phyloP scores from a whole-genome alignment of 2,113 vertebrate species.

The Cynoglossus semilaevis region DNA sequence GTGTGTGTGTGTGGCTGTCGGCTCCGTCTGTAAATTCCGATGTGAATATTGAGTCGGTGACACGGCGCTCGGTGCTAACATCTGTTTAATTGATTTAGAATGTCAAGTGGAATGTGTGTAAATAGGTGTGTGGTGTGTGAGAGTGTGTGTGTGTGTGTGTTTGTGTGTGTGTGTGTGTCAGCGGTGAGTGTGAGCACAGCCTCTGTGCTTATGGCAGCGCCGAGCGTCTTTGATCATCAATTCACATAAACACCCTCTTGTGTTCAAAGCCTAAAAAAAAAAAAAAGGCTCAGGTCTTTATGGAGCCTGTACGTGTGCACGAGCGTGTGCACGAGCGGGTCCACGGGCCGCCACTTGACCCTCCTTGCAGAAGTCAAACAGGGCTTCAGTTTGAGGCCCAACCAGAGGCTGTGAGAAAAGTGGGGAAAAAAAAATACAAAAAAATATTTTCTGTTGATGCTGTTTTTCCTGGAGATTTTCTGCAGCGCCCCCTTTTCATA shows the following conservation, averaged over 20 bases:
- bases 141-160: conserved; percentile 30
- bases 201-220: conserved; percentile 51
- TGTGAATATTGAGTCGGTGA: conserved; percentile 65
- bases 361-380: conserved; percentile 15
- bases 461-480: too few relatives aligned
- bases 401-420: neutral
- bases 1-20: conserved; percentile 10
- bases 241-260: conserved; percentile 72
- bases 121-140: conserved; percentile 24
- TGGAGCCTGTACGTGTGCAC: conserved; percentile 3
- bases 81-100: conserved; percentile 74
- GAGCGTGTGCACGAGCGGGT: neutral
- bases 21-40: conserved; percentile 49
- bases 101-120: conserved; percentile 52
- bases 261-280: conserved; percentile 67
- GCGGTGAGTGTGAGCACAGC: conserved; percentile 36
- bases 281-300: conserved; percentile 54
- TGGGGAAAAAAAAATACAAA: too few relatives aligned
- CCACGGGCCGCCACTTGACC: conserved; percentile 37
- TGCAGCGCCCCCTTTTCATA: too few relatives aligned
- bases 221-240: conserved; percentile 67
- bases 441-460: too few relatives aligned
- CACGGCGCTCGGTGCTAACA: conserved; percentile 52
- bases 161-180: conserved; percentile 20
- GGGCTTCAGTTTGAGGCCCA: conserved; percentile 5